These are phyloP conservation scores for Corythornis leucogaster DNA, from an alignment of 2,797 vertebrate genomes.

Conservation along the genomic window DNA sequence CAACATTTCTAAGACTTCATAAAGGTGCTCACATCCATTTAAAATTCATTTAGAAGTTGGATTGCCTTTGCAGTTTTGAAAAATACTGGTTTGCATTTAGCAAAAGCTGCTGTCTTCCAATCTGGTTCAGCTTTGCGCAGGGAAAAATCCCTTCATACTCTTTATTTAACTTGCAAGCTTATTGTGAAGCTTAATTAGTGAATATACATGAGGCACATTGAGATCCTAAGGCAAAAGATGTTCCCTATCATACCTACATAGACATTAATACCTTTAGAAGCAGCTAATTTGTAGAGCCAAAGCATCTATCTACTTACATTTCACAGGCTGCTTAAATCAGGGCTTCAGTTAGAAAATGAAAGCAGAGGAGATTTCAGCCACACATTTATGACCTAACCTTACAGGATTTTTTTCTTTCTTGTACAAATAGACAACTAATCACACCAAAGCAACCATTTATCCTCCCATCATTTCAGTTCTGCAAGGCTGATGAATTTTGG, in stretches of 20 bases:
- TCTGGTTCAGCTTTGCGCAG: not conserved
- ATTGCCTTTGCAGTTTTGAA: not conserved
- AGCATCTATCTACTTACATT: not conserved
- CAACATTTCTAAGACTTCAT: not conserved
- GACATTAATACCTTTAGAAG: not conserved
- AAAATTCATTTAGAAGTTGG: not conserved
- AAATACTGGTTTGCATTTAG: not conserved
- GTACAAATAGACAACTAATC: not conserved
- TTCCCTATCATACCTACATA: not conserved
- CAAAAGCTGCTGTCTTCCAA: not conserved
- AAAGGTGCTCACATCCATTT: not conserved
- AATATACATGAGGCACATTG: not conserved
- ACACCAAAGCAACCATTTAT: slow-evolving; percentile 8
- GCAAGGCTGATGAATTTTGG: not conserved
- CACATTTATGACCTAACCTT: not conserved
- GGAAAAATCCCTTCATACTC: not conserved
- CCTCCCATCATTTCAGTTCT: not conserved
- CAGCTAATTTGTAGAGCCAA: not conserved
- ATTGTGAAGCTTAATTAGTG: not conserved
- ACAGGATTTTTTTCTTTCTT: not conserved
- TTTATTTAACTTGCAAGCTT: not conserved
- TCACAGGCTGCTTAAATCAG: not conserved
- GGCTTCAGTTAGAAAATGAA: not conserved
- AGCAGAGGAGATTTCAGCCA: not conserved
- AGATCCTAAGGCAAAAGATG: not conserved